Percentiles rank a stretch among this genome's conserved stretches.
These are phyloP conservation scores for Tetramorium alpestre DNA, from an alignment of 1,140 invertebrate genomes.

Conservation along the genomic window DNA sequence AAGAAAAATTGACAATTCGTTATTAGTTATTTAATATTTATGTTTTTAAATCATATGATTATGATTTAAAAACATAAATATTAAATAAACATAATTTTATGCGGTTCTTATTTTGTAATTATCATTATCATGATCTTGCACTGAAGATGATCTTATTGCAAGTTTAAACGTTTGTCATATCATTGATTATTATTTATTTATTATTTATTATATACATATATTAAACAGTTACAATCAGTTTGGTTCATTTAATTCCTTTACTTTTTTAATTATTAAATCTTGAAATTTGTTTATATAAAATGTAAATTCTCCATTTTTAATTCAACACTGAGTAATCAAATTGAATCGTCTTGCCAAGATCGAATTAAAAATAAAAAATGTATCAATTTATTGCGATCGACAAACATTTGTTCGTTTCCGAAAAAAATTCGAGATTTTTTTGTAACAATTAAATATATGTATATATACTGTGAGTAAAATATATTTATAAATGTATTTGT, in stretches of 20 bases:
- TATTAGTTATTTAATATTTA: not conserved
- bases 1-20: not conserved
- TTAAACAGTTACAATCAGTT: no score
- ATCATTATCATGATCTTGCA: no score
- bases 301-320: not conserved
- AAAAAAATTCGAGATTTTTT: not conserved
- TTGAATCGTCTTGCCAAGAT: not conserved
- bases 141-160: no score
- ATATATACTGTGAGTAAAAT: conserved; percentile 10
- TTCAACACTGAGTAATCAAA: not conserved
- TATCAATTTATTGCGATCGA: not conserved
- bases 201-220: no score
- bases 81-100: no score
- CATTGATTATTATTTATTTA: no score
- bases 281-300: not conserved
- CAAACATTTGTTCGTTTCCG: not conserved
- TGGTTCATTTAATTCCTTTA: no score
- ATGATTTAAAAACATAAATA: no score
- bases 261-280: no score
- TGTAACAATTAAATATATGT: not conserved
- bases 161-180: no score
- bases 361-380: not conserved
- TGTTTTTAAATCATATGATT: no score
- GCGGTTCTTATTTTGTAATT: no score
- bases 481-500: not conserved